A percentile compares a stretch with the other conserved stretches of the same genome.
phyloP scores from a whole-genome alignment of 2,797 vertebrate species.

The Eleutherodactylus coqui region DNA sequence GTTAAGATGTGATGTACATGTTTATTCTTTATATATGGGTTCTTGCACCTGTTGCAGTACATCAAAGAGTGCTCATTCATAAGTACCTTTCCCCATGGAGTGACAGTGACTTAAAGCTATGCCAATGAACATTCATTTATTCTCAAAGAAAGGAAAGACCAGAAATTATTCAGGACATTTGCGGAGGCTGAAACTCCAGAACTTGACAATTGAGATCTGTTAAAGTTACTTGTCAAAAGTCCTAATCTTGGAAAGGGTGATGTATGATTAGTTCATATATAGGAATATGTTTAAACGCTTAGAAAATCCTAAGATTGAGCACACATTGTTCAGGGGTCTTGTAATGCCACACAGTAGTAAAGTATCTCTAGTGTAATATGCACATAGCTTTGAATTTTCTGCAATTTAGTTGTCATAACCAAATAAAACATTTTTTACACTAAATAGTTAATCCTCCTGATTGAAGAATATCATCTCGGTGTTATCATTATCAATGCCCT shows the following conservation, averaged over 20 bases:
- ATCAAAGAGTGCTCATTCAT: no score
- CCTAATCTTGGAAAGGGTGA: neutral
- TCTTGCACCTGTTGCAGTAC: no score
- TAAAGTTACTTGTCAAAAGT: neutral
- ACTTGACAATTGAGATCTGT: neutral
- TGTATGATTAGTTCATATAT: neutral
- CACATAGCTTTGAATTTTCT: neutral
- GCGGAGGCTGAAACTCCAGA: neutral
- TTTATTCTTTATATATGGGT: no score
- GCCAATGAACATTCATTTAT: no score
- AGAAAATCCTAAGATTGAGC: neutral
- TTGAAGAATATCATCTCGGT: conserved; percentile 48
- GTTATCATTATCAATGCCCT: conserved; percentile 66
- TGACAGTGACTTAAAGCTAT: no score
- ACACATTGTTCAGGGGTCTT: neutral
- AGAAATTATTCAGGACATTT: no score
- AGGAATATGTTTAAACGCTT: no score
- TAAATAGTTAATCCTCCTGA: neutral
- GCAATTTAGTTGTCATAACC: neutral
- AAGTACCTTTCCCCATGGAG: no score
- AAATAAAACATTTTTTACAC: neutral
- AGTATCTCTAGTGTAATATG: neutral
- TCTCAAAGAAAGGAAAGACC: no score
- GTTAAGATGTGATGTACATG: no score
- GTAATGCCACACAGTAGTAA: neutral